Percentiles rank a stretch among this genome's conserved stretches.
phyloP scores from a whole-genome alignment of 2,888 invertebrate species.

The Epinotia brunnichana region DNA sequence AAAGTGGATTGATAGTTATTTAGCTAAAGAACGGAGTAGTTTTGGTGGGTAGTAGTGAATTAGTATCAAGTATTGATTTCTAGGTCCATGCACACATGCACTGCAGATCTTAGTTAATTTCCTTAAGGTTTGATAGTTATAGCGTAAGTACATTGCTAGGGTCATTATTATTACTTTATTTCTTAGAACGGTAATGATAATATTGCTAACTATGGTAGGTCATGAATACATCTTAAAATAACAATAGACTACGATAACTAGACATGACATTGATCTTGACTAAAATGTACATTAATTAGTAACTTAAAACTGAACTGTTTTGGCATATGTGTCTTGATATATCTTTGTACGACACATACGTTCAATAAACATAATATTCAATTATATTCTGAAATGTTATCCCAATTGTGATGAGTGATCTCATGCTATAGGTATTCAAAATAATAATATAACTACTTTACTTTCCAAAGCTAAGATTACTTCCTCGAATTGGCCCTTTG shows the following conservation, averaged over 20 bases:
- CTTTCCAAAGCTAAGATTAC: not conserved
- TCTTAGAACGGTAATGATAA: not conserved
- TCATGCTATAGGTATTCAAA: not conserved
- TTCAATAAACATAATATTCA: no score
- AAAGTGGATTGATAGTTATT: not conserved
- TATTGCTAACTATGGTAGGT: not conserved
- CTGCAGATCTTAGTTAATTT: not conserved
- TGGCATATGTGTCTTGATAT: no score
- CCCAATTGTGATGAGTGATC: not conserved
- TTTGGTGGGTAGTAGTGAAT: not conserved
- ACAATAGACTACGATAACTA: constrained; percentile 1
- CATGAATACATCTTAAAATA: not conserved
- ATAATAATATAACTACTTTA: not conserved
- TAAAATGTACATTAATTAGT: not conserved
- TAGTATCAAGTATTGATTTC: not conserved
- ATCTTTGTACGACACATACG: no score
- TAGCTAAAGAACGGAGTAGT: not conserved
- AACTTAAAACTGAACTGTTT: not conserved
- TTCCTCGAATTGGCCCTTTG: not conserved
- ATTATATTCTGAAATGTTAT: not conserved
- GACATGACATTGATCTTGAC: not conserved
- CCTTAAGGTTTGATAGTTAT: not conserved
- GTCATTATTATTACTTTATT: not conserved
- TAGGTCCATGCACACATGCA: not conserved
- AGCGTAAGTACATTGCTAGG: not conserved